Evolutionary conservation across 2,113 vertebrate genomes (phyloP).

Genomic region (Struthidea cinerea): DNA sequence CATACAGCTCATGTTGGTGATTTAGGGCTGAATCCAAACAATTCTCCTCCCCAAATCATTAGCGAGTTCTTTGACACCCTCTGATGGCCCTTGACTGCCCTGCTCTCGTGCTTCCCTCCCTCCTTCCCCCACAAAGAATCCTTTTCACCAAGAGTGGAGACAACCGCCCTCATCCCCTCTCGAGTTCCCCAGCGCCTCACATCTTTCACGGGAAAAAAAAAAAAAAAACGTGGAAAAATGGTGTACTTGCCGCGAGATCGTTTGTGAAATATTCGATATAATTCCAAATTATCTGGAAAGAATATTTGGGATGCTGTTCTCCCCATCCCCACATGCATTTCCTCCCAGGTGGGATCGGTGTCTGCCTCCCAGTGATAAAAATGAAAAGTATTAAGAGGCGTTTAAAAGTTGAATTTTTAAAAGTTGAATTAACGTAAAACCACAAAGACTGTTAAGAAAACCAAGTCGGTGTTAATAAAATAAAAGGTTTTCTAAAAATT

Average conservation of each 20-base stretch:
- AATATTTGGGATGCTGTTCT: background rate
- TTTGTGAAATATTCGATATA: background rate
- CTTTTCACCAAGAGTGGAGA: background rate
- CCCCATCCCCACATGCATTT: background rate
- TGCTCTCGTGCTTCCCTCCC: background rate
- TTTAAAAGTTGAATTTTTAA: no score
- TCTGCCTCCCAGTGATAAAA: background rate
- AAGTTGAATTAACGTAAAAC: background rate
- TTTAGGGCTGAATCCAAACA: background rate
- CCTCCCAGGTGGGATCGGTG: background rate
- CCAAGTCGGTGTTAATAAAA: background rate
- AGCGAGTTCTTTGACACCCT: background rate
- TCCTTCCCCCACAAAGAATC: background rate
- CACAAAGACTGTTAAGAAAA: background rate
- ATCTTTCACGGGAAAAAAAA: fast-evolving
- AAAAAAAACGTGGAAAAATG: background rate
- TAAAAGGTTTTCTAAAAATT: background rate
- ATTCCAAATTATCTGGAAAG: background rate
- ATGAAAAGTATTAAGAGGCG: background rate
- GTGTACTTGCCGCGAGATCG: fast-evolving
- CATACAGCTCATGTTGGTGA: fast-evolving
- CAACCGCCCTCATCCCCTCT: background rate
- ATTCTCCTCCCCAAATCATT: background rate
- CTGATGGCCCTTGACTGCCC: background rate
- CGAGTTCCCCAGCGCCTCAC: background rate